phyloP scores from a whole-genome alignment of 2,113 vertebrate genomes.

The Brachionichthys hirsutus region DNA sequence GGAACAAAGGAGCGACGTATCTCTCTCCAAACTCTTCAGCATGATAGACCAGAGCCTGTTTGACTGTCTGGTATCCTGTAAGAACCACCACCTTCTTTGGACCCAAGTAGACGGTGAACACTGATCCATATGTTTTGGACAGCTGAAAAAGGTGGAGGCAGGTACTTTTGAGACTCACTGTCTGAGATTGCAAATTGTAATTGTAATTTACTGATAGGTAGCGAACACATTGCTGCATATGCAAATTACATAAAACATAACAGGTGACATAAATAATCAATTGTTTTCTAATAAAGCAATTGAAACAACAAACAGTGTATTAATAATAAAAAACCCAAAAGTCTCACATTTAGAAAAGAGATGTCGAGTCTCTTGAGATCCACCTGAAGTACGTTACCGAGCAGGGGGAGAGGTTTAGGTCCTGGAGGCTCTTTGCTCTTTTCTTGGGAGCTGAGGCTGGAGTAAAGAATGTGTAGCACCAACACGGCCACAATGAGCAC shows the following conservation, averaged over 20 bases:
- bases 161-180: neutral
- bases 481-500: constrained; percentile 19
- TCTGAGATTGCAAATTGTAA: neutral
- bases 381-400: constrained; percentile 66
- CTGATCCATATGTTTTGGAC: constrained; percentile 47
- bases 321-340: too few relatives aligned
- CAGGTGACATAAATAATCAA: too few relatives aligned
- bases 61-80: constrained; percentile 52
- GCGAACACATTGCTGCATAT: too few relatives aligned
- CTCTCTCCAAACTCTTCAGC: constrained; percentile 40
- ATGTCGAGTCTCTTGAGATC: constrained; percentile 46
- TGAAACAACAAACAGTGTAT: too few relatives aligned
- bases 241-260: too few relatives aligned
- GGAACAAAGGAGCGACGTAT: rapidly evolving
- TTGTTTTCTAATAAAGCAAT: too few relatives aligned
- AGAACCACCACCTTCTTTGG: constrained; percentile 53
- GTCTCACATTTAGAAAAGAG: constrained; percentile 44
- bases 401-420: constrained; percentile 61
- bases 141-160: constrained; percentile 15
- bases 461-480: constrained; percentile 24
- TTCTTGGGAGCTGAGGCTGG: constrained; percentile 13
- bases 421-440: constrained; percentile 54
- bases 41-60: constrained; percentile 43
- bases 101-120: constrained; percentile 49
- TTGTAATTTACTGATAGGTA: too few relatives aligned